These are phyloP conservation scores for Melanotaenia trifasciata DNA, from an alignment of 2,797 vertebrate species.

Conservation along the genomic window DNA sequence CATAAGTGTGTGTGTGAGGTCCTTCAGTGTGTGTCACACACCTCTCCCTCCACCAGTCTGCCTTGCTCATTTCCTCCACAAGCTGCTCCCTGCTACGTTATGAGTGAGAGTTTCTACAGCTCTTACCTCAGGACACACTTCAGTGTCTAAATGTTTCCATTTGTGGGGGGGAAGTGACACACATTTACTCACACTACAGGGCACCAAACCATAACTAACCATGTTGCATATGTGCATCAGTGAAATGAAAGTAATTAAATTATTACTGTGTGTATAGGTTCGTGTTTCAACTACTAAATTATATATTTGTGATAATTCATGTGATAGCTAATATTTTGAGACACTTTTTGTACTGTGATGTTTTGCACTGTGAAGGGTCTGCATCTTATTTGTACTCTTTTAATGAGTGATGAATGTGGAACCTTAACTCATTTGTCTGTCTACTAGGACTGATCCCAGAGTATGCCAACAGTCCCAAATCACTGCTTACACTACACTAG, in stretches of 20 bases:
- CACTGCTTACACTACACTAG: conserved; percentile 42
- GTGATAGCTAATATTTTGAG: conserved; percentile 3
- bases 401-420: conserved; percentile 10
- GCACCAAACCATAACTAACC: conserved; percentile 66
- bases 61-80: conserved; percentile 80
- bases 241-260: conserved; percentile 64
- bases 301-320: background rate
- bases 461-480: conserved; percentile 43
- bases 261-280: background rate
- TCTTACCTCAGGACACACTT: conserved; percentile 82
- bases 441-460: conserved; percentile 1
- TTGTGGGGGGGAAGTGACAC: conserved; percentile 78
- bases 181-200: conserved; percentile 70
- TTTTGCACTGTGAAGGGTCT: conserved; percentile 13
- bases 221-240: conserved; percentile 43
- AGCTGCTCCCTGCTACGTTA: conserved; percentile 80
- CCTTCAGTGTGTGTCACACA: conserved; percentile 67
- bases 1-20: conserved; percentile 70
- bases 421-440: conserved; percentile 23
- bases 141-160: conserved; percentile 83
- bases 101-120: conserved; percentile 79
- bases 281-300: background rate
- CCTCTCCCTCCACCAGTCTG: conserved; percentile 69
- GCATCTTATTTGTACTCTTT: background rate
- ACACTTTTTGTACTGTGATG: conserved; percentile 2